phyloP scores from a whole-genome alignment of 2,113 vertebrate genomes.

The Notothenia coriiceps region DNA sequence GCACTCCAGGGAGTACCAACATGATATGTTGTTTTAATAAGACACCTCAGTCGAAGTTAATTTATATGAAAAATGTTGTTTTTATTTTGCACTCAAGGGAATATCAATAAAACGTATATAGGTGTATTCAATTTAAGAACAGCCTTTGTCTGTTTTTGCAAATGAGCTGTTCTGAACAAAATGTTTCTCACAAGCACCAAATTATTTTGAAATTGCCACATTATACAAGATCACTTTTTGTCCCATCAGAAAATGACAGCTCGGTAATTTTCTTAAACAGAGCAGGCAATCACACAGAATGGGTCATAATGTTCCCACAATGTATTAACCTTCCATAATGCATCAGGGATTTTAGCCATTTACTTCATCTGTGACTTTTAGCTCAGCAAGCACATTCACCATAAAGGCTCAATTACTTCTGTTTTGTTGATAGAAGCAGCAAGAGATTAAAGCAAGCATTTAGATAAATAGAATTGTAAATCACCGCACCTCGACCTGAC shows the following conservation, averaged over 20 bases:
- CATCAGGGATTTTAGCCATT: neutral
- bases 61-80: neutral
- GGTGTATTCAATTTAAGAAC: neutral
- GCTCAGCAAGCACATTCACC: neutral
- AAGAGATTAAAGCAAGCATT: neutral
- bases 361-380: neutral
- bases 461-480: neutral
- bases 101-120: neutral
- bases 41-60: neutral
- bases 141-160: neutral
- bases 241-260: conserved; percentile 20
- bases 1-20: neutral
- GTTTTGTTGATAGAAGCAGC: neutral
- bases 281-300: neutral
- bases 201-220: neutral
- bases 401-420: neutral
- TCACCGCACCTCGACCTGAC: neutral
- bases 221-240: neutral
- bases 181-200: too few relatives aligned
- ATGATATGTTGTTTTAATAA: neutral
- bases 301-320: conserved; percentile 7
- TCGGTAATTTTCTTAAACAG: conserved; percentile 14
- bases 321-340: too few relatives aligned
- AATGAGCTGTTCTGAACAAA: neutral
- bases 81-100: neutral